phyloP scores from a whole-genome alignment of 1,140 invertebrate species.

The Semibalanus balanoides region DNA sequence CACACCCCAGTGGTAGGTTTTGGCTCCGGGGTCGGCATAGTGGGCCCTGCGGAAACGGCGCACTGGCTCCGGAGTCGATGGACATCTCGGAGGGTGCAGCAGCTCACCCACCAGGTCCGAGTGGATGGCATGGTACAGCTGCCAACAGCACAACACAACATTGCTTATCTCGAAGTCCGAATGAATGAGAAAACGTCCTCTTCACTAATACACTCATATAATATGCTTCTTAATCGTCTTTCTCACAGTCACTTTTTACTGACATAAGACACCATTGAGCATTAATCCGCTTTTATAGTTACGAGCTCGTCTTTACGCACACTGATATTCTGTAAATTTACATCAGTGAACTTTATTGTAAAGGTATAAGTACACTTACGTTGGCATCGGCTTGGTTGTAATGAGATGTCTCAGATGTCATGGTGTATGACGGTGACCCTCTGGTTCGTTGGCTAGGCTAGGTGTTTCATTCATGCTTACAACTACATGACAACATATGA shows the following conservation, averaged over 20 bases:
- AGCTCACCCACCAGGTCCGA: neutral
- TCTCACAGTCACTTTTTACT: too few species aligned
- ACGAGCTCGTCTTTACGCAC: too few species aligned
- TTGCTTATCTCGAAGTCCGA: too few species aligned
- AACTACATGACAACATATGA: too few species aligned
- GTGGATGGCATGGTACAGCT: constrained; percentile 1
- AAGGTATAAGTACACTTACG: neutral
- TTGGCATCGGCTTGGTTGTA: neutral
- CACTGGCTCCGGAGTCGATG: neutral
- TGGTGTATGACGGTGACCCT: neutral
- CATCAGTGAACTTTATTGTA: too few species aligned
- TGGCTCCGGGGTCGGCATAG: neutral
- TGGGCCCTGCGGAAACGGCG: neutral
- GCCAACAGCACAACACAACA: too few species aligned
- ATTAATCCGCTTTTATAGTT: too few species aligned
- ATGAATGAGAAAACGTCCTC: too few species aligned
- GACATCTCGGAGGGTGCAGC: neutral
- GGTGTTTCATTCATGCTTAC: neutral
- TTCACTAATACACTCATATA: too few species aligned
- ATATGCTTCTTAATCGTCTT: too few species aligned
- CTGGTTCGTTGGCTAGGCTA: neutral
- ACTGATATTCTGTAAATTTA: too few species aligned
- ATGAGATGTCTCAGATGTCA: neutral
- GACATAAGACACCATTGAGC: too few species aligned
- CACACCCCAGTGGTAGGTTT: neutral